Evolutionary conservation across 2,888 invertebrate species (phyloP), one percentile per base, ranked within the genome.

Genomic region (Tinea semifulvella): DNA sequence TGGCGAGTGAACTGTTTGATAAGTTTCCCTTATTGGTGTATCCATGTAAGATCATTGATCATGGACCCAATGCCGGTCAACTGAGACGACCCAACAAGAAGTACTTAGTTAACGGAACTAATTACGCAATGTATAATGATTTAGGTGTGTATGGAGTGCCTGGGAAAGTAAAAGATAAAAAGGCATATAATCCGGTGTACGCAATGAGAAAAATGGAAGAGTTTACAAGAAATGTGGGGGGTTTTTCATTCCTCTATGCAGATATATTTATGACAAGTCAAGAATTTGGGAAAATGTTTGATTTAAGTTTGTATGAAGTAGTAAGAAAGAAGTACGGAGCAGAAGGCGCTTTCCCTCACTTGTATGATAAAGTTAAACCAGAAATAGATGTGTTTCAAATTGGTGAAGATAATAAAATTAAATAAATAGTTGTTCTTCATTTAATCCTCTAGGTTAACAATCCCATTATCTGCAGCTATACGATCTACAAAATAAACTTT

Each of bases 61-160:
- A 84, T 54, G 86, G 87, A 40, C 72, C 81, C 42, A 64, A 71
- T 48, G 80, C 82, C 1, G 87, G 87, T 1, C 87, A 87, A 56
- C 55, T 88, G 11, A 75, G 76, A 50, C 62, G 79, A 22, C 88
- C 88, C 0, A 60, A 74, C 16, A 48, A 63, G 1, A 83, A 85
- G 46, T 85, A 87, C 54, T 55, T 88, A 40, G 84, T 87, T 0
- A 85, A 87, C 1, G 85, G 85, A 1, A 84, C 87, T 0, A 77
- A 86, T 56, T 88, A 86, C 64, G 86, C 85, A 3, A 87, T 89
- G 85, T 89, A 86, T 55, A 88, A 89, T 54, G 88, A 89, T 63
- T 67, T 88, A 42, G 88, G 89, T 0, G 84, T 89, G 10, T 89
- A 89, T 50, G 89, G 88, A 1, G 87, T 88, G 0, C 88, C 88